Base-by-base conservation (phyloP, 1,140 invertebrate genomes). In the Propsilocerus akamusi region DNA sequence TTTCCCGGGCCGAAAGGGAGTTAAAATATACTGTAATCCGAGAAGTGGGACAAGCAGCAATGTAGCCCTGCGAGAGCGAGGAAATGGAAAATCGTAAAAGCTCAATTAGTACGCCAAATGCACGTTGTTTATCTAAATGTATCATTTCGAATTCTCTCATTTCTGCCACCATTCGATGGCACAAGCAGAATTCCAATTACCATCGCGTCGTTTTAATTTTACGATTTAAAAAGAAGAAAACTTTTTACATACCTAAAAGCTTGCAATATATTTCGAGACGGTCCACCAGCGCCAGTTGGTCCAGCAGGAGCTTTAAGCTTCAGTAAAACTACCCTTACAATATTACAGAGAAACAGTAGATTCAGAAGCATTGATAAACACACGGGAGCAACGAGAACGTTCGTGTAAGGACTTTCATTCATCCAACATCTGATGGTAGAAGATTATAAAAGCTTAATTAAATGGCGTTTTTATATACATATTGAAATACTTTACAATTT, bases 281-380 rank as follows among this genome's bases (percentile, higher is more conserved):
- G 80, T 55, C 75, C 75, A 48, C 62, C 68, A 17, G 68, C 68
- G 70, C 70, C 66, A 58, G 55, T 5, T 66, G 68, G 52, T 51
- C 66, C 63, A 12, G 63, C 77, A 61, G 65, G 77, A 56, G 78
- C 80, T 57, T 83, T 73, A 48, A 95, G 67, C 65, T 96, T 96
- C 5, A 83, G 81, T 26, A 92, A 75, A n/a, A 96, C 72, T 4
- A 96, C 87, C 49, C 90, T 74, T 46, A 96, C 82, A 57, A 97
- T 96, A 69, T 95, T 96, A 65, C 86, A 83, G 26, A 97, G 75
- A 66, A 97, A 96, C 49, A 86, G 68, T 20, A 94, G 68, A 68
- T 95, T 96, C 25, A 92, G 70, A 56, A 86, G 68, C 57, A 91
- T 77, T 7, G 86, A 86, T 25, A 78, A 69, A 56, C 78, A 79